These are phyloP conservation scores for Conus canariensis DNA, from an alignment of 2,888 invertebrate genomes.

Conservation along the genomic window DNA sequence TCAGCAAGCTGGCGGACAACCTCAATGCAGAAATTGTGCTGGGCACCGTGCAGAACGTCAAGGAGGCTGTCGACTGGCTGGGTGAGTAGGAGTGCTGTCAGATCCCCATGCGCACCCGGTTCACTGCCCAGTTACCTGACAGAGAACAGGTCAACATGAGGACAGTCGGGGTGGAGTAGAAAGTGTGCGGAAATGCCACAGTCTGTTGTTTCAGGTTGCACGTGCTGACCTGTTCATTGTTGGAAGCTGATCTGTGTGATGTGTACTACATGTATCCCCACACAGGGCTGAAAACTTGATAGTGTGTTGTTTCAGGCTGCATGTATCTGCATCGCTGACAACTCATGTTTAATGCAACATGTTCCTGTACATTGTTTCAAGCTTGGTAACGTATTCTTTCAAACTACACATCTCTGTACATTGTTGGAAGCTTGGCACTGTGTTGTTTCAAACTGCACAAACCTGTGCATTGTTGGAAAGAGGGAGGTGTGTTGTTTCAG, in stretches of 20 bases:
- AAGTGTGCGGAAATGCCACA: too few species aligned
- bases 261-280: conserved; percentile 90
- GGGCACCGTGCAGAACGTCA: conserved; percentile 93
- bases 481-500: conserved; percentile 52
- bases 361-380: too few species aligned
- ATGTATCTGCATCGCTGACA: conserved; percentile 89
- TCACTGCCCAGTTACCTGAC: too few species aligned
- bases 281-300: conserved; percentile 83
- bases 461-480: conserved; percentile 87
- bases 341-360: too few species aligned
- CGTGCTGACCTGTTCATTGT: conserved; percentile 91
- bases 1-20: conserved; percentile 96
- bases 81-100: conserved; percentile 76
- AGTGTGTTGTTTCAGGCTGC: conserved; percentile 82
- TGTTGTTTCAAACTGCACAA: conserved; percentile 87
- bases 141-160: too few species aligned
- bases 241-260: neutral
- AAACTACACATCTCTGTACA: too few species aligned
- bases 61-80: conserved; percentile 95
- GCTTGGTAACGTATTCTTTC: too few species aligned
- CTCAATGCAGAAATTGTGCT: conserved; percentile 98
- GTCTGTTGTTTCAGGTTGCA: conserved; percentile 84
- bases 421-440: too few species aligned
- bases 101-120: too few species aligned
- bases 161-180: too few species aligned